These are phyloP conservation scores for Hedya salicella DNA, from an alignment of 2,888 invertebrate genomes.

Conservation along the genomic window DNA sequence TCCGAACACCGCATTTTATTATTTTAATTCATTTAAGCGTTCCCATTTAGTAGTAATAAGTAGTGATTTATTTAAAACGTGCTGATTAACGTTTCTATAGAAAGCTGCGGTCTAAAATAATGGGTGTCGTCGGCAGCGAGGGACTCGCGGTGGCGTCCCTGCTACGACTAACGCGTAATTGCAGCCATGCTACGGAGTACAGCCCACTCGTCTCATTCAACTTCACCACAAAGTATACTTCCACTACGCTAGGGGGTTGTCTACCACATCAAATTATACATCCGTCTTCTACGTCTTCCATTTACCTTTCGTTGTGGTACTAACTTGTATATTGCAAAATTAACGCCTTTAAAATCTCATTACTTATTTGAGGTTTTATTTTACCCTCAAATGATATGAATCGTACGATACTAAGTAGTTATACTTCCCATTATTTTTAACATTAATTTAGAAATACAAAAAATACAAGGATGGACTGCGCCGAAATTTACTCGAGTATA, in stretches of 20 bases:
- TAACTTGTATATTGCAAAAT: slow-evolving; percentile 27
- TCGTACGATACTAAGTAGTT: slow-evolving; percentile 36
- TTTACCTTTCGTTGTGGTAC: slow-evolving; percentile 35
- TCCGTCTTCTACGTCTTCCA: slow-evolving; percentile 19
- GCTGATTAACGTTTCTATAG: slow-evolving; percentile 34
- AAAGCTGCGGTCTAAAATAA: slow-evolving; percentile 35
- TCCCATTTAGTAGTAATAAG: slow-evolving; percentile 36
- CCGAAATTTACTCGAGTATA: slow-evolving; percentile 27
- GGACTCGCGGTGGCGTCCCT: slow-evolving; percentile 1
- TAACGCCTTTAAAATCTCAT: slow-evolving; percentile 22
- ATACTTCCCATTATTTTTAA: slow-evolving; percentile 27
- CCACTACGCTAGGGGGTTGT: slow-evolving; percentile 33
- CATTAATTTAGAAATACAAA: slow-evolving; percentile 31
- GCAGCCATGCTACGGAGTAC: slow-evolving; percentile 22
- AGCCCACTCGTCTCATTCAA: background rate
- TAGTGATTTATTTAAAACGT: slow-evolving; percentile 38
- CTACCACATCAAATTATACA: slow-evolving; percentile 38
- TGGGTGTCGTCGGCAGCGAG: slow-evolving; percentile 19
- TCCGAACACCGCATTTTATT: slow-evolving; percentile 27
- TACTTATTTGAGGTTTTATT: slow-evolving; percentile 27
- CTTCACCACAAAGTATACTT: slow-evolving; percentile 36
- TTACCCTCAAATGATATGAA: slow-evolving; percentile 41
- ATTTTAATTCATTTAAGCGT: slow-evolving; percentile 30
- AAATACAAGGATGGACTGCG: slow-evolving; percentile 32
- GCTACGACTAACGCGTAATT: slow-evolving; percentile 8